Conservation (phyloP, 2,888 invertebrate species). For the Tortrix viridana region DNA sequence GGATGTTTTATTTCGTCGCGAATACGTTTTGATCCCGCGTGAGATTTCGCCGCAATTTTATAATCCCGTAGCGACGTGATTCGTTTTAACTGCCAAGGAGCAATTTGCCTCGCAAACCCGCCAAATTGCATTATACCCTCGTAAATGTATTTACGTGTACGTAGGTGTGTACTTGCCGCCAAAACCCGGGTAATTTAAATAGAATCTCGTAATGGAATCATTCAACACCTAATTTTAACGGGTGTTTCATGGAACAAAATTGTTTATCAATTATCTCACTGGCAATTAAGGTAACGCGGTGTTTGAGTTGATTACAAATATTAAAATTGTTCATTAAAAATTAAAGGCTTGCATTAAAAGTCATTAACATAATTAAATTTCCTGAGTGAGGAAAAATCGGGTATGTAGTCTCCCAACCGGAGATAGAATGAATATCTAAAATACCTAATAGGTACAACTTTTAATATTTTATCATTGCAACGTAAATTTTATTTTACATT, state of each 20-base stretch:
- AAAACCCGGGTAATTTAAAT: conserved; percentile 53
- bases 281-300: too few species aligned
- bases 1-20: conserved; percentile 51
- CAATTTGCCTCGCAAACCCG: conserved; percentile 63
- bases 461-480: too few species aligned
- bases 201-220: conserved; percentile 55
- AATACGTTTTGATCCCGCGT: conserved; percentile 58
- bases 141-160: conserved; percentile 47
- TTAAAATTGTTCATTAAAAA: too few species aligned
- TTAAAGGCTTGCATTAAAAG: too few species aligned
- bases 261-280: too few species aligned
- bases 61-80: conserved; percentile 69
- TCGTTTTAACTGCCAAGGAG: conserved; percentile 69
- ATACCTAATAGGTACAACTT: too few species aligned
- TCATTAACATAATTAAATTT: too few species aligned
- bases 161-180: conserved; percentile 46
- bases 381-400: too few species aligned
- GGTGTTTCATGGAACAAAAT: conserved; percentile 31
- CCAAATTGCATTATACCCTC: conserved; percentile 64
- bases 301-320: background rate
- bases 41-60: conserved; percentile 69
- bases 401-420: too few species aligned
- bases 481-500: too few species aligned
- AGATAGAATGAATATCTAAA: too few species aligned
- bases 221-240: conserved; percentile 34